Percentiles rank a stretch among this genome's conserved stretches.
These are phyloP conservation scores for Strigamia transsilvanica DNA, from an alignment of 2,888 invertebrate genomes.

Conservation along the genomic window DNA sequence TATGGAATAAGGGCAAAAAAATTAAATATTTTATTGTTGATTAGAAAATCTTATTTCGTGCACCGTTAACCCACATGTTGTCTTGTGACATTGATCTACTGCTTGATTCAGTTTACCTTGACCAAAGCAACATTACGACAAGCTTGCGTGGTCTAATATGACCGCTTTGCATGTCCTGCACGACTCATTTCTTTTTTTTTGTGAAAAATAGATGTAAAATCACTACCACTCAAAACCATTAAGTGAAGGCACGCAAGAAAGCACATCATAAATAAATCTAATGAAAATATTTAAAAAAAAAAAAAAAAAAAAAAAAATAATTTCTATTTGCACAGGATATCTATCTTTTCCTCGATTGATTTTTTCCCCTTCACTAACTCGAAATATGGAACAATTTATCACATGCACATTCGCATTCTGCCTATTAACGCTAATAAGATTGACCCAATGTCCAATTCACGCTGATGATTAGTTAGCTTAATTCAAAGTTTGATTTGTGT, in stretches of 20 bases:
- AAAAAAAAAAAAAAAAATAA: not conserved
- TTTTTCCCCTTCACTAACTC: not conserved
- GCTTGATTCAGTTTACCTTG: conserved; percentile 48
- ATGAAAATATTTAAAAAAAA: not conserved
- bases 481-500: not conserved
- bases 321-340: not conserved
- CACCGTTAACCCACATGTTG: not conserved
- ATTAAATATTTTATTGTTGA: not conserved
- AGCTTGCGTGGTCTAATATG: conserved; percentile 47
- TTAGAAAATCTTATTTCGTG: not conserved
- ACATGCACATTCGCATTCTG: not conserved
- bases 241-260: conserved; percentile 39
- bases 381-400: not conserved
- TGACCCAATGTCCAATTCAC: not conserved
- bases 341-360: not conserved
- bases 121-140: conserved; percentile 39
- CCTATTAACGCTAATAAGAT: not conserved
- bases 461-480: not conserved
- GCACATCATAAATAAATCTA: conserved; percentile 6
- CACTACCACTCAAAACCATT: not conserved
- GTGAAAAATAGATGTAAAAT: not conserved
- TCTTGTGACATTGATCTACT: conserved; percentile 35
- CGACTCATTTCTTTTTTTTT: conserved; percentile 29
- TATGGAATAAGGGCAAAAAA: not conserved
- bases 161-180: conserved; percentile 45